phyloP scores from a whole-genome alignment of 2,113 vertebrate genomes.

The Pelvicachromis taeniatus region DNA sequence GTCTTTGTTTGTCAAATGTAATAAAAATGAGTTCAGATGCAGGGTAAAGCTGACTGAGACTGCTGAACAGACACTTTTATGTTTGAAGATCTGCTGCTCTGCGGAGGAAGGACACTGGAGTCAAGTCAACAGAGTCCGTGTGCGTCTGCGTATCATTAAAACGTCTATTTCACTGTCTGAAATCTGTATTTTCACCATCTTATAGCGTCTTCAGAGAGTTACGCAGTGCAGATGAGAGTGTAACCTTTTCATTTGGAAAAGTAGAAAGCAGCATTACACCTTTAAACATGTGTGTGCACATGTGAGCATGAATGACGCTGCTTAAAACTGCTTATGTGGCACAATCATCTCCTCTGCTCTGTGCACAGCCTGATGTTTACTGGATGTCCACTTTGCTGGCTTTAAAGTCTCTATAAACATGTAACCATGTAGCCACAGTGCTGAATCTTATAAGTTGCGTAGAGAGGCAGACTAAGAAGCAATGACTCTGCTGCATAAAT shows the following conservation, averaged over 20 bases:
- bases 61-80: neutral
- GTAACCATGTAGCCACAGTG: neutral
- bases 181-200: neutral
- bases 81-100: neutral
- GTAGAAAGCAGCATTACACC: neutral
- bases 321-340: neutral
- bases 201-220: neutral
- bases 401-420: constrained; percentile 1
- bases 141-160: neutral
- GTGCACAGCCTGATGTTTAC: neutral
- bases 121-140: neutral
- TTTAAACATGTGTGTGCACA: too few relatives aligned
- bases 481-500: constrained; percentile 5
- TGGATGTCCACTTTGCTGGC: neutral
- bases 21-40: neutral
- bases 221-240: neutral
- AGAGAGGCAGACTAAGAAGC: neutral
- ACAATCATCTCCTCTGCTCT: neutral
- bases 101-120: neutral
- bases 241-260: neutral
- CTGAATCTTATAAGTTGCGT: constrained; percentile 2
- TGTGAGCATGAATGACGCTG: too few relatives aligned
- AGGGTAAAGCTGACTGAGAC: neutral
- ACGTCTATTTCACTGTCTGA: neutral
- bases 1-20: neutral